Percentiles rank a stretch among this genome's conserved stretches.
Evolutionary conservation across 2,797 vertebrate genomes (phyloP).

Genomic region (Sebastes steindachneri): DNA sequence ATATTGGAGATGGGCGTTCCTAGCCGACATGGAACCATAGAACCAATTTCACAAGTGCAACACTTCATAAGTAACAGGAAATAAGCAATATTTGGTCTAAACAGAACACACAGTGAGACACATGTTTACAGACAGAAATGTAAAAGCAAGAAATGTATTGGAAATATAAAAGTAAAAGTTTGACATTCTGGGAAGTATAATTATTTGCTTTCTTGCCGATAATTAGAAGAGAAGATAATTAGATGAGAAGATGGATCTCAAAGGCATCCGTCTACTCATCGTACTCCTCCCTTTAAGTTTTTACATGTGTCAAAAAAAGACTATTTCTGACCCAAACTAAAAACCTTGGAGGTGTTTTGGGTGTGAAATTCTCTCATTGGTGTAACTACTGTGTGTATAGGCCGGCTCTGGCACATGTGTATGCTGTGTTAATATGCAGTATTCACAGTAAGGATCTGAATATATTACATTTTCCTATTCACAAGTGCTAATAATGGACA

Average conservation of each 20-base stretch:
- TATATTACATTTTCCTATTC: conserved; percentile 81
- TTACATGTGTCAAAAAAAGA: neutral
- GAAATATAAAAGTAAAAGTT: neutral
- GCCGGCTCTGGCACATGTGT: conserved; percentile 17
- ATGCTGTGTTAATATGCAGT: conserved; percentile 44
- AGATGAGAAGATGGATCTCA: neutral
- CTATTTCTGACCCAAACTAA: neutral
- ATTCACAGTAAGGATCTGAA: conserved; percentile 82
- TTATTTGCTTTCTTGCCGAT: neutral
- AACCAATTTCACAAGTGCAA: conserved; percentile 52
- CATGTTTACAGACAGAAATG: conserved; percentile 1
- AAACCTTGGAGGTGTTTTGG: neutral
- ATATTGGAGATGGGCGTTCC: conserved; percentile 7
- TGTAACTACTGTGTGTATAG: neutral
- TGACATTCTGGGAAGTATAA: neutral
- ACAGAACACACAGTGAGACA: conserved; percentile 21
- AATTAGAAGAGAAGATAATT: neutral
- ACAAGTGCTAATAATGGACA: conserved; percentile 76
- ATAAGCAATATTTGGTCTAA: conserved; percentile 43
- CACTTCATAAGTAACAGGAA: conserved; percentile 32
- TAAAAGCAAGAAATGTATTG: neutral
- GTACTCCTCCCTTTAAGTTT: neutral
- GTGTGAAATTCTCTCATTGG: neutral
- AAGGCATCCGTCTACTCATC: neutral
- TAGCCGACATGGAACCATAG: conserved; percentile 1